Percentiles rank a stretch among this genome's conserved stretches.
phyloP scores from a whole-genome alignment of 2,888 invertebrate species.

The Polydrusus pterygomalis region DNA sequence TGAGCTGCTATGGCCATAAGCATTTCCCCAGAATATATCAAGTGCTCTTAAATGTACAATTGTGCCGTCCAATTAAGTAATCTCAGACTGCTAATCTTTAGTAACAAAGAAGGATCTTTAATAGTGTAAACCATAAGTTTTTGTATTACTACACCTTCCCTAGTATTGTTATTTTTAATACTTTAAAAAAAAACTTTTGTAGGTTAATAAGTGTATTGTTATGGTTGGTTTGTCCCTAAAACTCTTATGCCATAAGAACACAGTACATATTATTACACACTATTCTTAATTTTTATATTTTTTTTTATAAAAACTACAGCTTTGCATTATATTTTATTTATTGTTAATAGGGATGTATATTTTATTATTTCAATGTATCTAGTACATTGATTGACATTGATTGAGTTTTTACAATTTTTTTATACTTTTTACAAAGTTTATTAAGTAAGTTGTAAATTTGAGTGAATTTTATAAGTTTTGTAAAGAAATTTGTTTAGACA shows the following conservation, averaged over 20 bases:
- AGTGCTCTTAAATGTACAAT: slow-evolving; percentile 20
- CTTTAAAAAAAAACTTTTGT: neutral
- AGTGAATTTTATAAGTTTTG: slow-evolving; percentile 7
- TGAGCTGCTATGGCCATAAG: slow-evolving; percentile 82
- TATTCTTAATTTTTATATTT: neutral
- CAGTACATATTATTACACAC: neutral
- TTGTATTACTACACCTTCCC: neutral
- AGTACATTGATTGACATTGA: neutral
- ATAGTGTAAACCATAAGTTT: neutral
- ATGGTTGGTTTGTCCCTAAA: neutral
- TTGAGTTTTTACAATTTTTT: slow-evolving; percentile 15
- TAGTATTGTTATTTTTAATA: neutral
- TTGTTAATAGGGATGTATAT: slow-evolving; percentile 13
- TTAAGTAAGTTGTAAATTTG: slow-evolving; percentile 4
- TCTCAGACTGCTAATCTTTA: slow-evolving; percentile 17
- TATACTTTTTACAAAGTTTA: slow-evolving; percentile 13
- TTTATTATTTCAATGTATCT: slow-evolving; percentile 11
- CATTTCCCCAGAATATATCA: neutral
- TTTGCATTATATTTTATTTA: neutral
- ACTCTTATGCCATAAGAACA: neutral
- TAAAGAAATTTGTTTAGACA: neutral
- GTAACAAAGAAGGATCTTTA: neutral
- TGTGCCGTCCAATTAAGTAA: slow-evolving; percentile 18
- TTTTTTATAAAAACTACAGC: neutral
- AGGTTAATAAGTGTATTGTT: neutral